These are phyloP conservation scores for Mormyrus lacerda DNA, from an alignment of 2,113 vertebrate species.

Conservation along the genomic window DNA sequence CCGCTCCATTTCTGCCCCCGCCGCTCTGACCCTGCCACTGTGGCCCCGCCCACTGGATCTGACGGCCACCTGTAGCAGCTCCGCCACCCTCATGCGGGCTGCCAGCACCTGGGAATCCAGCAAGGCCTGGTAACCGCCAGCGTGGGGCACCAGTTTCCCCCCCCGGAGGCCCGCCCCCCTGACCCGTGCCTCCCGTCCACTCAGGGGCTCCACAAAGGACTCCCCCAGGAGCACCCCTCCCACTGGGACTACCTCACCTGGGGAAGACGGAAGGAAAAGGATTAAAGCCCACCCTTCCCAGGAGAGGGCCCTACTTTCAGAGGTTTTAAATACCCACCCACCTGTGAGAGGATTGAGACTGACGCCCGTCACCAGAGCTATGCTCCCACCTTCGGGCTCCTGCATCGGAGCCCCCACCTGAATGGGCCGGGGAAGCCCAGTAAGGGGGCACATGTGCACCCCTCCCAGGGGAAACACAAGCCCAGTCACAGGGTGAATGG, in stretches of 20 bases:
- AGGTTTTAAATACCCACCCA: conserved; percentile 37
- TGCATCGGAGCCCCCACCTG: conserved; percentile 73
- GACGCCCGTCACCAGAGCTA: conserved; percentile 69
- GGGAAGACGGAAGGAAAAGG: neutral
- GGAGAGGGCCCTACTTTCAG: neutral
- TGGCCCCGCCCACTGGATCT: conserved; percentile 26
- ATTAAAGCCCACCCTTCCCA: neutral
- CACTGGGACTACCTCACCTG: conserved; percentile 71
- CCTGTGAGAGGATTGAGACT: conserved; percentile 68
- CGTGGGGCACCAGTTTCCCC: conserved; percentile 52
- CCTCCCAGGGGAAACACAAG: conserved; percentile 72
- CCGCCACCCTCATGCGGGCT: conserved; percentile 18
- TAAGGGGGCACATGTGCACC: conserved; percentile 68
- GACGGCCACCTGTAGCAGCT: conserved; percentile 23
- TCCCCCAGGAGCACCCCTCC: conserved; percentile 73
- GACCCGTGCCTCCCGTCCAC: conserved; percentile 54
- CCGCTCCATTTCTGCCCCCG: conserved; percentile 52
- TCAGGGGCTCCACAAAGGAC: conserved; percentile 70
- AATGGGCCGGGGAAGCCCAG: conserved; percentile 62
- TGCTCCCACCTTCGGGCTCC: conserved; percentile 56
- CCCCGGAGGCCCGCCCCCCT: conserved; percentile 56
- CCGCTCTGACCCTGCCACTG: conserved; percentile 45
- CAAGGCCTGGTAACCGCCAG: conserved; percentile 63
- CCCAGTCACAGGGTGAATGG: conserved; percentile 69
- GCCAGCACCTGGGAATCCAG: conserved; percentile 58